phyloP scores from a whole-genome alignment of 2,113 vertebrate species.

The Syrmaticus mikado region DNA sequence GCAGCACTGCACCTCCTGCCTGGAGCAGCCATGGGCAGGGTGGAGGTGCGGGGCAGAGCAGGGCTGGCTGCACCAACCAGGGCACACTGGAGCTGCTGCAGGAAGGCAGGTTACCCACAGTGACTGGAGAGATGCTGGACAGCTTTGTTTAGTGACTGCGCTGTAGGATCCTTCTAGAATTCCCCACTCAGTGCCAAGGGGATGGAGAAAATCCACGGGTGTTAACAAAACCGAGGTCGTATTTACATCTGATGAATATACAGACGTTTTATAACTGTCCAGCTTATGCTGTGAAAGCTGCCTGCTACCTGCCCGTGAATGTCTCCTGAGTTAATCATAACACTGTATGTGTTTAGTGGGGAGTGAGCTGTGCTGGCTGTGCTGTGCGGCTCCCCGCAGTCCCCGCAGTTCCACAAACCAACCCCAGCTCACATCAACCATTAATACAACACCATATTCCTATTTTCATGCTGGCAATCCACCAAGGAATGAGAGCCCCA shows the following conservation, averaged over 20 bases:
- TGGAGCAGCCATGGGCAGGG: not conserved
- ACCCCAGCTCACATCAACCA: not conserved
- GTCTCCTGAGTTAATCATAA: not conserved
- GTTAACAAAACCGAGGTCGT: not conserved
- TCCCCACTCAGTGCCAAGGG: not conserved
- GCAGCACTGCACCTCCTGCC: not conserved
- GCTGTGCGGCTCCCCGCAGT: not conserved
- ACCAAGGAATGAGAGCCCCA: not conserved
- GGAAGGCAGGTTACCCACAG: not conserved
- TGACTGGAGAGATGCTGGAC: not conserved
- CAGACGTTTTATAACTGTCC: not conserved
- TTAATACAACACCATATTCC: not conserved
- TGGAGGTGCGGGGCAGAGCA: not conserved
- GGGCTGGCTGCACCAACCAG: not conserved
- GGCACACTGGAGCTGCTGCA: not conserved
- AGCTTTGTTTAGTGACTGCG: not conserved
- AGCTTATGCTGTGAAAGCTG: not conserved
- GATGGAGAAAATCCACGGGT: not conserved
- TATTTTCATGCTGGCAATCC: not conserved
- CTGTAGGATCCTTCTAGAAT: not conserved
- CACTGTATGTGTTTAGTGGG: not conserved
- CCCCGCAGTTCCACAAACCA: not conserved
- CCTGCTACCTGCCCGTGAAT: not conserved
- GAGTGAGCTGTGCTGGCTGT: not conserved
- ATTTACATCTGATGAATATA: not conserved